Evolutionary conservation across 2,797 vertebrate genomes (phyloP), one percentile per base, ranked within the genome.

Genomic region (Tragopan temminckii): DNA sequence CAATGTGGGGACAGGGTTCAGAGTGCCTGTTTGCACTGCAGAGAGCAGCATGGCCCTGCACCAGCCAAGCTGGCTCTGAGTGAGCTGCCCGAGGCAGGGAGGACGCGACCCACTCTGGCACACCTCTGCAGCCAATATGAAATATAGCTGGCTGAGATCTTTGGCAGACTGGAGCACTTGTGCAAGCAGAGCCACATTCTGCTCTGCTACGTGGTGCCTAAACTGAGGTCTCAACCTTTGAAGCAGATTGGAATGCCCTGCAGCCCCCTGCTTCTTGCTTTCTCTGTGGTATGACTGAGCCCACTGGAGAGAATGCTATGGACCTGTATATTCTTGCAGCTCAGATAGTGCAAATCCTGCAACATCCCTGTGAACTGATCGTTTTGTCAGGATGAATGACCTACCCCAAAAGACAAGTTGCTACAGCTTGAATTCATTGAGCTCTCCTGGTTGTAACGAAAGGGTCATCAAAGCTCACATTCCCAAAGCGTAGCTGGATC

Each of bases 401-500:
- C 63, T 75, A 45, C 45, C 53, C 38, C 13, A 13, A 55, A 90
- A 85, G 31, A 27, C 1, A 7, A 81, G 52, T 57, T 89, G n/a
- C 63, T 80, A 69, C 72, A 88, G 70, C 57, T 58, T 38, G 72
- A 92, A 89, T 63, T 48, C 66, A n/a, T 24, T 8, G 40, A 66
- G 59, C 0, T 3, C 27, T 95, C 43, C 76, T 89, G 69, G 77
- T 92, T 57, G 83, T 81, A 90, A 81, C 57, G 63, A 62, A 87
- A 92, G 75, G 38, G 58, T 69, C 74, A 79, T 70, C 33, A 50
- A 20, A 64, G 87, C 63, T 92, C 82, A 76, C 38, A 67, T 93
- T 93, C 85, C 77, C 72, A 91, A 81, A 92, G 59, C 80, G 53
- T 69, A 76, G 48, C 57, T 93, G 89, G 46, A 70, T 91, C 59